Conservation (phyloP, 1,140 invertebrate species). For the Drosophila ananassae region DNA sequence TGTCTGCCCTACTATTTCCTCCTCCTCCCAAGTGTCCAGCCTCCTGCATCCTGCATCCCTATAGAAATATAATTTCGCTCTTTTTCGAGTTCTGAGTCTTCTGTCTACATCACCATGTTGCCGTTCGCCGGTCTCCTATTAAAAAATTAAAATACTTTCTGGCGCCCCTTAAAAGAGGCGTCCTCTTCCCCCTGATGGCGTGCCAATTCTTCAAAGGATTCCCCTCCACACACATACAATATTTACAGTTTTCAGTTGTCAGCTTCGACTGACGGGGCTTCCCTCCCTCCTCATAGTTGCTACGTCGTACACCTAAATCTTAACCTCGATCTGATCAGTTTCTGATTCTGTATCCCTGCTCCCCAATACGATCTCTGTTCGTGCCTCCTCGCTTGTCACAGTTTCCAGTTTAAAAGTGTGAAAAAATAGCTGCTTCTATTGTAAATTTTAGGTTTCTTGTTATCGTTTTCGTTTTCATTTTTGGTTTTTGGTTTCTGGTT, state of each 20-base stretch:
- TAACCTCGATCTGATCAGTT: slow-evolving; percentile 3
- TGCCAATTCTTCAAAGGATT: slow-evolving; percentile 50
- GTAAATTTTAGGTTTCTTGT: slow-evolving; percentile 58
- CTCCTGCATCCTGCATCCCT: slow-evolving; percentile 36
- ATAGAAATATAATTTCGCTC: slow-evolving; percentile 75
- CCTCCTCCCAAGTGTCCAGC: slow-evolving; percentile 49
- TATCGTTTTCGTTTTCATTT: slow-evolving; percentile 32
- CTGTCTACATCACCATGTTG: slow-evolving; percentile 61
- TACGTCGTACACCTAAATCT: slow-evolving; percentile 25
- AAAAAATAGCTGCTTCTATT: slow-evolving; percentile 83
- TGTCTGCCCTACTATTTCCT: slow-evolving; percentile 38
- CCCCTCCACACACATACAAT: slow-evolving; percentile 67
- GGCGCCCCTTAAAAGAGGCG: slow-evolving; percentile 26
- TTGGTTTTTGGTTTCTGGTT: slow-evolving; percentile 9
- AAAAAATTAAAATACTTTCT: slow-evolving; percentile 75
- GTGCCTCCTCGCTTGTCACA: neutral
- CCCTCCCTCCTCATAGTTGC: slow-evolving; percentile 16
- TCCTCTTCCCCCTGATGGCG: slow-evolving; percentile 12
- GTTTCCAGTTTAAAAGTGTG: slow-evolving; percentile 73
- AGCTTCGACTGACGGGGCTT: slow-evolving; percentile 18
- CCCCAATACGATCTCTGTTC: neutral
- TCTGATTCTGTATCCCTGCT: neutral
- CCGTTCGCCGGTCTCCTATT: slow-evolving; percentile 26
- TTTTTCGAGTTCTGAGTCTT: slow-evolving; percentile 67
- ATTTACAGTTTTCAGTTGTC: slow-evolving; percentile 66